Evolutionary conservation across 1,140 invertebrate genomes (phyloP), one percentile per base, ranked within the genome.

Genomic region (Heliconius nattereri): DNA sequence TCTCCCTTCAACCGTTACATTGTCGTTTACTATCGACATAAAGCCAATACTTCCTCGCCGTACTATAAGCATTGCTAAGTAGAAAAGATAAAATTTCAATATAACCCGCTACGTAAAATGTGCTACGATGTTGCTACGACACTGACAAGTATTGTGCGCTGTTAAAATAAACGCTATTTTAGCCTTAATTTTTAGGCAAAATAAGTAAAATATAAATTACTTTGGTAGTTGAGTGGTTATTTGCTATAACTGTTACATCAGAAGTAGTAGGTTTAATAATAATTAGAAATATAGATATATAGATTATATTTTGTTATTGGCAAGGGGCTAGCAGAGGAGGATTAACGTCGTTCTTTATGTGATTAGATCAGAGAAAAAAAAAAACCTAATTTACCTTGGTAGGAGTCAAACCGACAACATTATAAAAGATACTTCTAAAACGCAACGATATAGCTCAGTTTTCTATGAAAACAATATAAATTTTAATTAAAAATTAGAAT

Each of bases 71-170:
- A 76, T 76, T 40, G 60, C 60, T 66, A 78, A 57, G 78, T 57
- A 40, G 54, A 60, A 78, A 78, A 73, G 60, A 79, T 79, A 79
- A 79, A 75, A 76, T 76, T 80, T 80, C 70, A 76, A 76, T 80
- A 78, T 75, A 78, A 76, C 78, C 26, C 26, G 2, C 57, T 57
- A 75, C 71, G 70, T 80, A 76, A 76, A 76, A 80, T 76, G 54
- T 71, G 75, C 79, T 80, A 80, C 75, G 75, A 73, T 76, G 75
- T 76, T 76, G 74, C 78, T 80, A 80, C 75, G 78, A 66, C n/a
- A 66, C 60, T 66, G 60, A 66, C 60, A 66, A 29, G 60, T 79
- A 75, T 79, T 73, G 78, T 79, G 74, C 52, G 9, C 60, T 11
- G 9, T 66, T 66, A 66, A 26, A 29, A 29, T 11, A 26, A 29